These are phyloP conservation scores for Pagrus major DNA, from an alignment of 2,113 vertebrate species.

Conservation along the genomic window DNA sequence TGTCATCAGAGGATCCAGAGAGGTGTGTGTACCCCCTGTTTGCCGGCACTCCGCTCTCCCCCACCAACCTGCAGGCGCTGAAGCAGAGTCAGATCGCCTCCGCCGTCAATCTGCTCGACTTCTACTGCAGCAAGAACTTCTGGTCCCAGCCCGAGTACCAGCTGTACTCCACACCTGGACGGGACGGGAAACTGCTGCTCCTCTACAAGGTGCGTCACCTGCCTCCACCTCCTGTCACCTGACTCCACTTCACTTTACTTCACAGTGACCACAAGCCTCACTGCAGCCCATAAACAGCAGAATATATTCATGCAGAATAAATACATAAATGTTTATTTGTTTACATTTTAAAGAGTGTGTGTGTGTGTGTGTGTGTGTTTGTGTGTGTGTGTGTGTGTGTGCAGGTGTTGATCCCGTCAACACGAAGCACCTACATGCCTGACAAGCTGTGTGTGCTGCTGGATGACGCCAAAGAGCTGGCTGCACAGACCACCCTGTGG, in stretches of 20 bases:
- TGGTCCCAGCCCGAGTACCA: constrained; percentile 92
- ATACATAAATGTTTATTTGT: too few species aligned
- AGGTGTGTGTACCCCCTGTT: constrained; percentile 85
- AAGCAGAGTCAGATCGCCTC: constrained; percentile 91
- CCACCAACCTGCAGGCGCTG: constrained; percentile 88
- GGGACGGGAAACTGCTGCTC: constrained; percentile 55
- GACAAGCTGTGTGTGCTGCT: constrained; percentile 90
- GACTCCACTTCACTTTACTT: background rate
- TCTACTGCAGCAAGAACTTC: constrained; percentile 91
- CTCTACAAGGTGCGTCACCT: constrained; percentile 71
- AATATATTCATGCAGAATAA: background rate
- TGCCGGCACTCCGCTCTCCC: constrained; percentile 88
- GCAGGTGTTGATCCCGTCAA: constrained; percentile 86
- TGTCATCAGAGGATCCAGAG: constrained; percentile 77
- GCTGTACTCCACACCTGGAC: constrained; percentile 89
- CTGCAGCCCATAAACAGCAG: background rate
- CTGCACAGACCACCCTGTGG: constrained; percentile 89
- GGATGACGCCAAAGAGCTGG: constrained; percentile 94
- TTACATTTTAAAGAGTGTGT: too few species aligned
- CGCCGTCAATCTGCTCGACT: constrained; percentile 91
- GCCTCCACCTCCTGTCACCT: too few species aligned
- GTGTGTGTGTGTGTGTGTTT: constrained; percentile 13
- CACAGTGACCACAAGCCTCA: background rate
- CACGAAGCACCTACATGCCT: constrained; percentile 89
- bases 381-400: constrained; percentile 32